Conservation (phyloP, 2,797 vertebrate species). For the Clamator glandarius region DNA sequence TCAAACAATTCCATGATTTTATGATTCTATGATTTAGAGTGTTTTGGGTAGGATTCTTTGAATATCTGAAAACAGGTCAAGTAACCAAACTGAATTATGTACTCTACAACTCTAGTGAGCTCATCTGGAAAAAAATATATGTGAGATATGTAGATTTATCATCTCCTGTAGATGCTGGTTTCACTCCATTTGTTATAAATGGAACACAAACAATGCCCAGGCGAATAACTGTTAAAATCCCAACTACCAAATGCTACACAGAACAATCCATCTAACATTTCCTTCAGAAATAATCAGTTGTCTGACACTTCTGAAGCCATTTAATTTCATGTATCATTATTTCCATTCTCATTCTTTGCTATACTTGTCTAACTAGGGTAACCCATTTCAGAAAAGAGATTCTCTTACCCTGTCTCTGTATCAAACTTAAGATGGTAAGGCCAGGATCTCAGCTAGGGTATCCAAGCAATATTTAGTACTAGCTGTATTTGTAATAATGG, state of each 20-base stretch:
- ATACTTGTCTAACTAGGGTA: not conserved
- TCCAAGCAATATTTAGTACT: not conserved
- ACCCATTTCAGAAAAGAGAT: not conserved
- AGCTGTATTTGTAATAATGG: not conserved
- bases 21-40: not conserved
- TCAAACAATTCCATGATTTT: too few relatives aligned
- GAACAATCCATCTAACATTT: not conserved
- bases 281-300: not conserved
- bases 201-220: not conserved
- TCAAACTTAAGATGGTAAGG: not conserved
- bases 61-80: not conserved
- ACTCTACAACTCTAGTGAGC: not conserved
- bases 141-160: not conserved
- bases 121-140: not conserved
- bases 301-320: not conserved
- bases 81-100: not conserved
- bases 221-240: not conserved
- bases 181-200: not conserved
- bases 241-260: fast-evolving
- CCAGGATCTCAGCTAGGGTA: not conserved
- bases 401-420: not conserved
- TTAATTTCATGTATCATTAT: not conserved
- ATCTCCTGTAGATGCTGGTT: not conserved
- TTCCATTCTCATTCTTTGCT: not conserved
- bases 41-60: not conserved